Base-by-base conservation (phyloP, 2,797 vertebrate genomes). In the Spatula clypeata region DNA sequence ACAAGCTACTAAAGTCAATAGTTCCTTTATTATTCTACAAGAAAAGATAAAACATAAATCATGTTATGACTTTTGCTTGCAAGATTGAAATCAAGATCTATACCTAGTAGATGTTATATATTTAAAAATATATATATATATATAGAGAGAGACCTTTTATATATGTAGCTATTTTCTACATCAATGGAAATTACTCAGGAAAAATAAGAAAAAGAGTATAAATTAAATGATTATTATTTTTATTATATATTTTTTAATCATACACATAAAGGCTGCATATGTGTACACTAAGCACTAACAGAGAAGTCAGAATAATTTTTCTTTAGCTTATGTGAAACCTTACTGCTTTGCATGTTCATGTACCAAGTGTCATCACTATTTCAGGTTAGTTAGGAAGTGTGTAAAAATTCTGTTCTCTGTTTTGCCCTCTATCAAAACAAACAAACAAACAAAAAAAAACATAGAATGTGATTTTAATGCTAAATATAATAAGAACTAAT, bases 401-500 rank as follows among this genome's bases (percentile, higher is more conserved):
- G 7, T 81, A 65, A 91, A 58, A 93, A 19, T 14, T 61, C 36
- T 80, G 21, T 88, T 92, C 53, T 95, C 53, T 71, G 29, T 58
- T 85, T 75, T 80, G 87, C 54, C 65, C 38, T 91, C 71, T 14
- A 80, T 49, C 8, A 95, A 79, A 86, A n/a, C n/a, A 44, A 44
- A 44, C 18, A 44, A 18, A 79, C 18, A 16, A 79, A 79, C 85
- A 18, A 44, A 42, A 42, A 47, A 44, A 49, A 27, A 58, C 24
- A 93, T 62, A 83, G 40, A 69, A 79, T 32, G 32, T 69, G 54
- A 18, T 90, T 94, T 95, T 95, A 96, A 93, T 74, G 79, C 97
- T 96, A 90, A 97, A 96, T 3, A 11, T 80, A 98, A 96, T n/a
- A 94, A 90, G 94, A 96, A 97, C 97, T 93, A 96, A 95, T 98